Conservation (phyloP, 2,797 vertebrate genomes). For the Glyptemys insculpta region DNA sequence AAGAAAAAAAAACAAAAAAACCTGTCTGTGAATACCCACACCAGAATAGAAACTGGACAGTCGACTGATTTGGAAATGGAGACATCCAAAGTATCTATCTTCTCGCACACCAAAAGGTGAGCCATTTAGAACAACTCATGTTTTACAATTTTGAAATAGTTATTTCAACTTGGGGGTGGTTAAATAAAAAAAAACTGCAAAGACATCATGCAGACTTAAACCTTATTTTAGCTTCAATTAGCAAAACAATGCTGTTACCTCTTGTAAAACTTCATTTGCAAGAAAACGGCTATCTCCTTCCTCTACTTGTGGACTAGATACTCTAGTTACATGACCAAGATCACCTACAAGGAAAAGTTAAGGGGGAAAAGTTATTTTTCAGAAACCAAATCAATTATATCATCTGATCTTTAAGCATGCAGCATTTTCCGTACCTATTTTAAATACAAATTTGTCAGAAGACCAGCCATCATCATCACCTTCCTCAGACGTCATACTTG, state of each 20-base stretch:
- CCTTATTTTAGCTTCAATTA: not conserved
- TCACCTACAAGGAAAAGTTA: constrained; percentile 85
- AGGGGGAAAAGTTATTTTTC: constrained; percentile 14
- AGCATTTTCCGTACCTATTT: constrained; percentile 89
- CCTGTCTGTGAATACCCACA: not conserved
- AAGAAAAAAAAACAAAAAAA: not conserved
- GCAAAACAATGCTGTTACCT: constrained; percentile 82
- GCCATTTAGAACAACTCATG: not conserved
- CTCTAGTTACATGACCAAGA: constrained; percentile 95
- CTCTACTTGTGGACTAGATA: constrained; percentile 96
- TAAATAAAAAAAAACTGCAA: not conserved
- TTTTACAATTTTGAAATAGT: not conserved
- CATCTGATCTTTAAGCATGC: not conserved
- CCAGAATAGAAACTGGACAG: not conserved
- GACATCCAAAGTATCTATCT: not conserved
- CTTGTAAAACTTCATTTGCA: constrained; percentile 97
- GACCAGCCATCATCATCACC: constrained; percentile 92
- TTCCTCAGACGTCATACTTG: constrained; percentile 86
- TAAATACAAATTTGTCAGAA: constrained; percentile 90
- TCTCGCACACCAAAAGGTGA: not conserved
- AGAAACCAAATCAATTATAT: not conserved
- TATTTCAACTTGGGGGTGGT: not conserved
- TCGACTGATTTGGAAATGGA: not conserved
- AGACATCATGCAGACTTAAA: not conserved
- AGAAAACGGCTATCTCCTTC: constrained; percentile 97